Evolutionary conservation across 2,888 invertebrate species (phyloP).

Genomic region (Metallyticus violacea): DNA sequence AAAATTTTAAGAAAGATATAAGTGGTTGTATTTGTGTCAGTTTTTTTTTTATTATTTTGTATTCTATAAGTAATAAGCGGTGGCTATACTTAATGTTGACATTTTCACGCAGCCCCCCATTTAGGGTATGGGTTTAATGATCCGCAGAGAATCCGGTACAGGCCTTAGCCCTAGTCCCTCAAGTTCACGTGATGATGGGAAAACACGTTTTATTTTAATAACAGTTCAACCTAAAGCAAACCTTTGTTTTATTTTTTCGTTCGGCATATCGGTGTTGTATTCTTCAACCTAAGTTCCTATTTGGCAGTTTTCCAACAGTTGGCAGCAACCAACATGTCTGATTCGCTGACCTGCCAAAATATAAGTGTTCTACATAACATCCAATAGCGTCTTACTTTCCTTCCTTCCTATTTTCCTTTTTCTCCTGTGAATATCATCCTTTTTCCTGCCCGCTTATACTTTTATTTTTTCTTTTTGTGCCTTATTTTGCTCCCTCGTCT

Average conservation of each 20-base stretch:
- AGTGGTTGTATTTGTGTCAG: too few relatives aligned
- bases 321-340: neutral
- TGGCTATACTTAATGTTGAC: too few relatives aligned
- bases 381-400: neutral
- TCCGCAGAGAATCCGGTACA: too few relatives aligned
- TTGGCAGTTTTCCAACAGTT: neutral
- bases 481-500: neutral
- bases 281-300: neutral
- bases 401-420: neutral
- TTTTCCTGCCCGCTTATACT: neutral
- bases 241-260: neutral
- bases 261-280: neutral
- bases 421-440: neutral
- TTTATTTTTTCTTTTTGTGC: neutral
- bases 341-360: neutral
- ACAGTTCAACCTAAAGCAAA: neutral
- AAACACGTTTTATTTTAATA: too few relatives aligned
- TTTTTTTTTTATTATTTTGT: too few relatives aligned
- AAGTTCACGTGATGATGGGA: too few relatives aligned
- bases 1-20: too few relatives aligned
- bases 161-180: too few relatives aligned
- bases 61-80: too few relatives aligned
- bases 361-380: neutral
- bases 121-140: too few relatives aligned
- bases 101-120: too few relatives aligned